Evolutionary conservation across 2,797 vertebrate genomes (phyloP).

Genomic region (Miichthys miiuy): DNA sequence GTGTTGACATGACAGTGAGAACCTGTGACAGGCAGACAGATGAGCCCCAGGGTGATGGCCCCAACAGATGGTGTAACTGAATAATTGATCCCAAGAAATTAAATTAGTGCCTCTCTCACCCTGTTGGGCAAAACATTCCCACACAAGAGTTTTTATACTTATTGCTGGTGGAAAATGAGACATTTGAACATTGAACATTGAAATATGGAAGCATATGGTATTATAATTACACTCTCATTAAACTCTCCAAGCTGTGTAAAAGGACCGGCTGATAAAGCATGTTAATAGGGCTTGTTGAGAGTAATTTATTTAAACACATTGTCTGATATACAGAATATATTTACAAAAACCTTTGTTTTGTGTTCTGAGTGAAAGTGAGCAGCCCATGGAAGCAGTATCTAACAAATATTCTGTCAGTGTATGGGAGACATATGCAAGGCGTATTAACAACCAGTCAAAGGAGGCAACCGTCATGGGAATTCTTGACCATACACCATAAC

Average conservation of each 20-base stretch:
- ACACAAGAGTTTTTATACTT: not conserved
- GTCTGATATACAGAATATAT: not conserved
- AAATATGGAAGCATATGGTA: slow-evolving; percentile 12
- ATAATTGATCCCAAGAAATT: slow-evolving; percentile 37
- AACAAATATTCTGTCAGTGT: too few species aligned
- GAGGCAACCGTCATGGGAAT: too few species aligned
- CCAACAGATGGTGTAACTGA: slow-evolving; percentile 26
- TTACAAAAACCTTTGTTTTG: not conserved
- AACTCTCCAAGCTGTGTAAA: slow-evolving; percentile 21
- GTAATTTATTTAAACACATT: not conserved
- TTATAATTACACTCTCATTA: not conserved
- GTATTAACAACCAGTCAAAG: too few species aligned
- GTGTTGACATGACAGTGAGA: slow-evolving; percentile 5
- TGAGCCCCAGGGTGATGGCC: slow-evolving; percentile 7
- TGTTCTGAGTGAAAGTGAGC: not conserved
- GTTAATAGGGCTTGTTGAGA: not conserved
- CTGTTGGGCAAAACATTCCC: not conserved
- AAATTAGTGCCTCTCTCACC: slow-evolving; percentile 4
- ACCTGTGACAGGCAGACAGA: slow-evolving; percentile 27
- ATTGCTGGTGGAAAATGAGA: slow-evolving; percentile 8
- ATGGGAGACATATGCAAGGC: too few species aligned
- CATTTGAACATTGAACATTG: slow-evolving; percentile 12
- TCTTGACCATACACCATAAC: too few species aligned
- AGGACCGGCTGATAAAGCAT: not conserved
- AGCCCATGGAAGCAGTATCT: not conserved